Evolutionary conservation across 2,888 invertebrate species (phyloP), one percentile per base, ranked within the genome.

Genomic region (Meliscaeva auricollis): DNA sequence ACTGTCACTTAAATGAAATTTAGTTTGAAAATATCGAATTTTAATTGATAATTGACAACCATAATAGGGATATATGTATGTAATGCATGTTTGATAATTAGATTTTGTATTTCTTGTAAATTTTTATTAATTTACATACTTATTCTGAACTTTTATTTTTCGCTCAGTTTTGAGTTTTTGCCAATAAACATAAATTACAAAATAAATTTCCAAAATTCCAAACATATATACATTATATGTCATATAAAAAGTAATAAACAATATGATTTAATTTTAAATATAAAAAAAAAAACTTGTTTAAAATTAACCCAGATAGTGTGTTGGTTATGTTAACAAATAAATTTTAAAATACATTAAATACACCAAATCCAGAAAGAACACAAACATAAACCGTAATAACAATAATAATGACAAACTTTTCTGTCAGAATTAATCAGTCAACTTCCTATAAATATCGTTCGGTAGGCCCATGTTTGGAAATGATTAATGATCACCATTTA

Each of bases 401-500:
- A 60, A 72, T 72, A 66, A 73, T 52, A 66, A 66, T 32, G 32
- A 73, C 41, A 44, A 68, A 73, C 41, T 44, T 79, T 73, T 50
- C 58, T 79, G 60, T 78, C 68, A 74, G 74, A 81, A 81, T 81
- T 76, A 70, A 81, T 81, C 75, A 81, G 81, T 70, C 70, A 70
- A 76, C 81, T 64, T 81, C 69, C 62, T 76, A 64, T 70, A 48
- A 46, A 81, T 50, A 76, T 76, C 69, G 64, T 50, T 81, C 52
- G 75, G 64, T 44, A 68, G 41, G 41, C n/a, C 81, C 76, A 44
- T 76, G 41, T 82, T 72, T 72, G 81, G 81, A 76, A 66, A 72
- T 82, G 81, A 76, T 82, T 82, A 72, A 82, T 82, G 76, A 82
- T 82, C 72, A 17, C 76, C 81, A 81, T 76, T 70, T 76, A 81